Percentiles rank a stretch among this genome's conserved stretches.
Conservation (phyloP, 1,140 invertebrate genomes). For the Drosophila takahashii region DNA sequence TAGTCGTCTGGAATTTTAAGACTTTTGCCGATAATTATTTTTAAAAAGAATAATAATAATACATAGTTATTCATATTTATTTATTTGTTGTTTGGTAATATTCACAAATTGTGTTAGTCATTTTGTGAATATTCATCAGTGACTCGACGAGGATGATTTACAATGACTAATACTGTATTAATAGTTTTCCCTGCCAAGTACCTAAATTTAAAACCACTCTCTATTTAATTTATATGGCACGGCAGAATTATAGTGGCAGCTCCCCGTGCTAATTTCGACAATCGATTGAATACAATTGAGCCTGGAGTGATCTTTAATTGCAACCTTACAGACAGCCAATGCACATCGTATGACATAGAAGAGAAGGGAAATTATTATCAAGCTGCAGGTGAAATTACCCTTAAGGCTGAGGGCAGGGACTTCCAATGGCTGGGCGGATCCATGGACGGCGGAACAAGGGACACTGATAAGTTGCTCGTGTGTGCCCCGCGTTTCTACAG, state of each 20-base stretch:
- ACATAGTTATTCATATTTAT: too few relatives aligned
- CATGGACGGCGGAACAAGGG: constrained; percentile 77
- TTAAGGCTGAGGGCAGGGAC: not conserved
- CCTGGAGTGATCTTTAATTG: not conserved
- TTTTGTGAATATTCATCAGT: not conserved
- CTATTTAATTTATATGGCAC: not conserved
- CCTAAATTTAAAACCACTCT: not conserved
- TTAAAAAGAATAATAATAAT: too few relatives aligned
- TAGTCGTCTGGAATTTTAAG: too few relatives aligned
- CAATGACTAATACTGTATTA: not conserved
- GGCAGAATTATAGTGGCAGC: not conserved
- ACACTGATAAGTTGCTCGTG: constrained; percentile 74
- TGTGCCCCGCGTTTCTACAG: constrained; percentile 81
- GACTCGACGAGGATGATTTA: not conserved
- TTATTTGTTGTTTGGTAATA: too few relatives aligned
- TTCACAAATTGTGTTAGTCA: not conserved
- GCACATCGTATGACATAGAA: not conserved
- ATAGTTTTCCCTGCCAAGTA: not conserved
- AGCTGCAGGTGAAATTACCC: not conserved
- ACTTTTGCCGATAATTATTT: too few relatives aligned
- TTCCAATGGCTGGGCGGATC: not conserved
- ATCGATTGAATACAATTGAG: not conserved
- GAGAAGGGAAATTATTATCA: not conserved
- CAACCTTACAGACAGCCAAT: not conserved
- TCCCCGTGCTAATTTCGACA: not conserved